Evolutionary conservation across 1,140 invertebrate species (phyloP).

Genomic region (Drosophila obscura): DNA sequence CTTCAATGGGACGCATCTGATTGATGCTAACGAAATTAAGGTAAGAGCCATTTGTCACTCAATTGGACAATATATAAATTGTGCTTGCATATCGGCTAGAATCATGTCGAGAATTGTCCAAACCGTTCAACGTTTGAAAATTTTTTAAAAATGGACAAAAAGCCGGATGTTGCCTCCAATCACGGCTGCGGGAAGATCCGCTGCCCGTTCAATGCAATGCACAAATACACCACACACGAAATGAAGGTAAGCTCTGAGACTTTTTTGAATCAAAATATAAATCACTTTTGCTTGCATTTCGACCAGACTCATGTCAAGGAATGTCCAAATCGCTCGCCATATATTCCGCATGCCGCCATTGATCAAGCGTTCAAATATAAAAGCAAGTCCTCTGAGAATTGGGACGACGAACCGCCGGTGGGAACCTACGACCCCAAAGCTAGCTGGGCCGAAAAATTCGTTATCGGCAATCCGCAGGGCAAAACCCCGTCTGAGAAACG

Average conservation of each 20-base stretch:
- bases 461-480: conserved; percentile 30
- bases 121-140: too few relatives aligned
- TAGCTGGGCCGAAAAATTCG: conserved; percentile 4
- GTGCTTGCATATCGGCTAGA: too few relatives aligned
- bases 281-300: not conserved
- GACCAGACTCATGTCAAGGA: conserved; percentile 21
- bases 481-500: not conserved
- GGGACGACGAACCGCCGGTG: conserved; percentile 49
- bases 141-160: too few relatives aligned
- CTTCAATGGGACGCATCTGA: conserved; percentile 33
- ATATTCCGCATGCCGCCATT: not conserved
- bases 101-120: too few relatives aligned
- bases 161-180: too few relatives aligned
- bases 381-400: conserved; percentile 29
- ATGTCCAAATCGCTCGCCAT: conserved; percentile 11
- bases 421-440: conserved; percentile 36
- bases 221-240: not conserved
- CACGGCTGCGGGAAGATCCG: too few relatives aligned
- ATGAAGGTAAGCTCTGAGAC: conserved; percentile 19
- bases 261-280: not conserved
- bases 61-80: too few relatives aligned
- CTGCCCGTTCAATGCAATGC: too few relatives aligned
- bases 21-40: not conserved
- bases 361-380: not conserved
- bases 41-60: too few relatives aligned